phyloP scores from a whole-genome alignment of 1,140 invertebrate species.

The Helicoverpa zea region DNA sequence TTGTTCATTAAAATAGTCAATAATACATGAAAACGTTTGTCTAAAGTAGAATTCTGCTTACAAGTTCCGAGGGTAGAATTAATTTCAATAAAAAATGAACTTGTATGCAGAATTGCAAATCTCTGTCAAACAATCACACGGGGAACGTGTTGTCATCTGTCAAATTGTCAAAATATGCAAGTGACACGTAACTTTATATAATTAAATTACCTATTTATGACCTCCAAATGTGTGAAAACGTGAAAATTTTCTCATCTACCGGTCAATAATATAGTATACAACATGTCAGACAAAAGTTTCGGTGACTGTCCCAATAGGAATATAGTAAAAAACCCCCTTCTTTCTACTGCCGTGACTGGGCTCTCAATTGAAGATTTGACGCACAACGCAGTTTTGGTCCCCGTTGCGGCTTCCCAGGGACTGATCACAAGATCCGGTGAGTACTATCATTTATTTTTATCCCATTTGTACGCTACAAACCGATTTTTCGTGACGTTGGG shows the following conservation, averaged over 20 bases:
- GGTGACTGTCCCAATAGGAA: conserved; percentile 76
- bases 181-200: conserved; percentile 84
- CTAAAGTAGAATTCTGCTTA: no score
- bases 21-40: no score
- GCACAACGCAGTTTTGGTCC: conserved; percentile 83
- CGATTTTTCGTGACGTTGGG: conserved; percentile 67
- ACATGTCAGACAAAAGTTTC: conserved; percentile 83
- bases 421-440: conserved; percentile 76
- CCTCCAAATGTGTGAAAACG: conserved; percentile 84
- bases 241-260: conserved; percentile 69
- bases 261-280: conserved; percentile 67
- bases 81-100: background rate
- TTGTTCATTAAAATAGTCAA: no score
- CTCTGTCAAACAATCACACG: conserved; percentile 31
- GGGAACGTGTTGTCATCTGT: conserved; percentile 52
- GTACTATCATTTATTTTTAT: conserved; percentile 78
- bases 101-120: conserved; percentile 26
- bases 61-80: background rate
- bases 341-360: conserved; percentile 80
- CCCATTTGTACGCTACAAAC: conserved; percentile 59
- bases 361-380: conserved; percentile 84
- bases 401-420: conserved; percentile 75
- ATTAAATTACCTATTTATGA: conserved; percentile 83
- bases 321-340: conserved; percentile 82
- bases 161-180: conserved; percentile 80